Evolutionary conservation across 2,113 vertebrate species (phyloP).

Genomic region (Phylloscopus whistleri): DNA sequence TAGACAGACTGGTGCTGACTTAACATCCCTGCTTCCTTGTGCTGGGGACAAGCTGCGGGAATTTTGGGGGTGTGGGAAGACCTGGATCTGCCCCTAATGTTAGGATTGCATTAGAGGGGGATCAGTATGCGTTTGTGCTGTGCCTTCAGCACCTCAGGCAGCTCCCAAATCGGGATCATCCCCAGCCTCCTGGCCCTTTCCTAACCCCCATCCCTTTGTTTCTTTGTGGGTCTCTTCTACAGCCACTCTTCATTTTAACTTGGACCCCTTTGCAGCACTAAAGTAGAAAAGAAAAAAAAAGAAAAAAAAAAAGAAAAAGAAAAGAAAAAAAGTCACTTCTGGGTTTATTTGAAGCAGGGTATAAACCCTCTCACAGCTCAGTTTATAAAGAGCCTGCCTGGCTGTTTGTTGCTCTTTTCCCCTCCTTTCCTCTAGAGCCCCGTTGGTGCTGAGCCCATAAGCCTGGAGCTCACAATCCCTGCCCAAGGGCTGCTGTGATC

Average conservation of each 20-base stretch:
- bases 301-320: too few relatives aligned
- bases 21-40: background rate
- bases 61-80: background rate
- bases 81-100: background rate
- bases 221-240: background rate
- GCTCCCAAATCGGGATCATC: background rate
- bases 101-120: background rate
- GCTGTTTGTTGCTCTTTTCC: too few relatives aligned
- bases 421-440: background rate
- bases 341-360: background rate
- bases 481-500: background rate
- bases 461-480: background rate
- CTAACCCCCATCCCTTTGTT: background rate
- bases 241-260: background rate
- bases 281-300: background rate
- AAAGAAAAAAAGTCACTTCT: background rate
- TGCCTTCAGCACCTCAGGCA: background rate
- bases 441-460: background rate
- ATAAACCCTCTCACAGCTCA: background rate
- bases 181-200: background rate
- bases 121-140: background rate
- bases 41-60: background rate
- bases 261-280: background rate
- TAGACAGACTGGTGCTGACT: conserved; percentile 44
- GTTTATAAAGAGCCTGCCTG: background rate